Evolutionary conservation across 2,888 invertebrate genomes (phyloP).

Genomic region (Salpingus planirostris): DNA sequence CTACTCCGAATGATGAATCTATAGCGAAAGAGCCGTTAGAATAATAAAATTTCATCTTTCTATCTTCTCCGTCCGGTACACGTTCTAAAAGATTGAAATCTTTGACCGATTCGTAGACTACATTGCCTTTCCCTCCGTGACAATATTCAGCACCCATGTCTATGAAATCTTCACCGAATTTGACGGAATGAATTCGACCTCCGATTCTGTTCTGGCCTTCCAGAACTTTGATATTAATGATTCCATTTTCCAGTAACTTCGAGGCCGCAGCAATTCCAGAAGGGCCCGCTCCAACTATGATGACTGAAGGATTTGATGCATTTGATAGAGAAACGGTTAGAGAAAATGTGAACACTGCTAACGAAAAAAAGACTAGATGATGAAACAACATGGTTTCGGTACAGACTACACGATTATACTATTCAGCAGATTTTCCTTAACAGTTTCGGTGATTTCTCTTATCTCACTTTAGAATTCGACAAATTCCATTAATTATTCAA

Average conservation of each 20-base stretch:
- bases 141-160: slow-evolving; percentile 25
- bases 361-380: too few species aligned
- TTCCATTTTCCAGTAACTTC: slow-evolving; percentile 41
- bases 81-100: slow-evolving; percentile 12
- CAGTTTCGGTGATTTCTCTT: too few species aligned
- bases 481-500: too few species aligned
- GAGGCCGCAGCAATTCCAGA: slow-evolving; percentile 49
- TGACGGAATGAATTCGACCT: slow-evolving; percentile 20
- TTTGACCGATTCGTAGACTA: slow-evolving; percentile 22
- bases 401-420: too few species aligned
- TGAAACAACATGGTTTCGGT: too few species aligned
- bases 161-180: slow-evolving; percentile 5
- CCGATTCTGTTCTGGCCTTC: slow-evolving; percentile 28
- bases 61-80: neutral
- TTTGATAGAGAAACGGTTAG: too few species aligned
- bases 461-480: too few species aligned
- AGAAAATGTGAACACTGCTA: too few species aligned
- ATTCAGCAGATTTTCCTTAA: too few species aligned
- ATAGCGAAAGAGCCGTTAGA: slow-evolving; percentile 4
- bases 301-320: slow-evolving; percentile 25
- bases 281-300: slow-evolving; percentile 49
- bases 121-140: slow-evolving; percentile 24
- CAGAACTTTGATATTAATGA: slow-evolving; percentile 40
- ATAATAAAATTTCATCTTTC: slow-evolving; percentile 16
- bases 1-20: slow-evolving; percentile 2